Evolutionary conservation across 2,113 vertebrate genomes (phyloP), one percentile per base, ranked within the genome.

Genomic region (Campylorhamphus procurvoides): DNA sequence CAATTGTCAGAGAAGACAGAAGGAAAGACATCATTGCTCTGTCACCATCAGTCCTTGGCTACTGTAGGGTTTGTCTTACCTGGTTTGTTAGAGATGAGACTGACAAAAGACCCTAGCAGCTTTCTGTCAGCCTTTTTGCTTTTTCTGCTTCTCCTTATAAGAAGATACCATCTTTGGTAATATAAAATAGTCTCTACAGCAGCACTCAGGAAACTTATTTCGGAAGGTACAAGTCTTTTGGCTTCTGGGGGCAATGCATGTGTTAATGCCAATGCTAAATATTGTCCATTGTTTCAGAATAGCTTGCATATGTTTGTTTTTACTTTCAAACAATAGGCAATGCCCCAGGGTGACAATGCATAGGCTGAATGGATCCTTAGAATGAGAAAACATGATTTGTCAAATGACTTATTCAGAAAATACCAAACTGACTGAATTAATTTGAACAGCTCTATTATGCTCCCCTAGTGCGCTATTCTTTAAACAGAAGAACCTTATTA

Each of bases 291-390:
- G 94, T 93, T 96, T 95, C 75, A 62, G 52, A 69, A 44, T 63
- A 12, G 17, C 37, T 91, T 83, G 44, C 94, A 94, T 93, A 58
- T 96, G 91, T 87, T 94, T 89, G 44, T 2, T 85, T 96, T 96
- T 96, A 82, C 85, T 94, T 95, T 93, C 75, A 90, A 83, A 96
- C 90, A 96, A 97, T 93, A 93, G 79, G 50, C 90, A 90, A 39
- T 97, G 82, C 83, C 85, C 64, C 47, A 86, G 90, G 75, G 67
- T 93, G 77, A 74, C 73, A 46, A 46, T 76, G 35, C 67, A 87
- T 87, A 89, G 66, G 71, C 89, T 91, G 71, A 87, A 89, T 79
- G 74, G 50, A 29, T 79, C 40, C 31, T 91, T 42, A 78, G 74
- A 93, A 95, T 82, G 23, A 87, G 81, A 87, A 96, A 87, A 87